Base-by-base conservation (phyloP, 2,888 invertebrate species). In the Drepana falcataria region DNA sequence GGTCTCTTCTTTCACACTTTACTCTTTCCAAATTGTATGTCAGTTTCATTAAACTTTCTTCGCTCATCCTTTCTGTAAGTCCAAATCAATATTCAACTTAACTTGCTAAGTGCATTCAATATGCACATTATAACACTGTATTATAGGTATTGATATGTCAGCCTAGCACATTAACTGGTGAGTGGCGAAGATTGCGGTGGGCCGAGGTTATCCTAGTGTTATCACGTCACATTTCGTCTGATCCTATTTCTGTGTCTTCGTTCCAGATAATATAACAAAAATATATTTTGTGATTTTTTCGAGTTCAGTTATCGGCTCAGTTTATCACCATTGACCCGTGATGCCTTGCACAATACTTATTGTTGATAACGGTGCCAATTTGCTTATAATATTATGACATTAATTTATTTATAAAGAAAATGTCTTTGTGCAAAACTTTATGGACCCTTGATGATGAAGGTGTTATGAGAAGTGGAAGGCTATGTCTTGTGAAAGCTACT, bases 281-380 rank as follows among this genome's bases (percentile, higher is more conserved):
- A 73, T 57, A 56, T 60, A 72, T 70, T 72, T 73, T 71, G 75
- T 78, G 76, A 75, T 77, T 81, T 79, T 77, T 66, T 69, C 62
- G 59, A 67, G 58, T 58, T 57, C 69, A 61, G 57, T 79, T 85
- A 86, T 88, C 85, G 60, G 59, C 58, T 37, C 61, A 73, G 85
- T 82, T 88, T 88, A 88, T 87, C 87, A 63, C 58, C 49, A 60
- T 53, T 85, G 86, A 86, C 87, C 67, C 59, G 65, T 66, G 69
- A 73, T 73, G 73, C 76, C 81, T 87, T 87, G 84, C 85, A 85
- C 85, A 87, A 83, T 75, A 71, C 65, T 70, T 70, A 63, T 61
- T 72, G 68, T 59, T 71, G 85, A 85, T 86, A 85, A 81, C 67
- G 59, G 55, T 62, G 68, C 63, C 70, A 73, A 80, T 79, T 83